These are phyloP conservation scores for Diaphora mendica DNA, from an alignment of 2,888 invertebrate species.

Conservation along the genomic window DNA sequence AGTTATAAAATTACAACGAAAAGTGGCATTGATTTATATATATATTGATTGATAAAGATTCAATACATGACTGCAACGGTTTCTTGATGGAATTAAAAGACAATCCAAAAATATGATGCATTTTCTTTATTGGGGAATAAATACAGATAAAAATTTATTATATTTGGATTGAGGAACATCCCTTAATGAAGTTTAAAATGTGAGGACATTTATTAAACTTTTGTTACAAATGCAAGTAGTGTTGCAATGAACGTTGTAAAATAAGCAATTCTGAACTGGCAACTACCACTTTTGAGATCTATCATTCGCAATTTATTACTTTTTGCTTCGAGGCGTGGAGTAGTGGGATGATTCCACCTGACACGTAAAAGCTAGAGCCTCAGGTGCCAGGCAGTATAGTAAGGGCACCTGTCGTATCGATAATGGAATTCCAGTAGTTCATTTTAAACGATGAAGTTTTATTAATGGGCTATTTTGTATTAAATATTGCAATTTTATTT, in stretches of 20 bases:
- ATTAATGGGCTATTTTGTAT: not conserved
- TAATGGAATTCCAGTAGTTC: conserved; percentile 22
- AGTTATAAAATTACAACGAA: too few relatives aligned
- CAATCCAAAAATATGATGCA: too few relatives aligned
- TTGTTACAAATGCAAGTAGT: too few relatives aligned
- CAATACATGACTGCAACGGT: too few relatives aligned
- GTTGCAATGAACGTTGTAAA: not conserved
- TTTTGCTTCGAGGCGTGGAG: conserved; percentile 17
- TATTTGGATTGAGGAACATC: too few relatives aligned
- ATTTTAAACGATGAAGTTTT: not conserved
- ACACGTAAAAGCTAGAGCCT: conserved; percentile 41
- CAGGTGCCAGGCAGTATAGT: conserved; percentile 30
- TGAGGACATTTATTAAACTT: not conserved
- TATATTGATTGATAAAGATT: too few relatives aligned
- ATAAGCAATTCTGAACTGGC: not conserved
- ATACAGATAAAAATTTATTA: too few relatives aligned
- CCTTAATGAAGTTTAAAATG: too few relatives aligned
- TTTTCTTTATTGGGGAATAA: too few relatives aligned
- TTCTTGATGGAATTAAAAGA: too few relatives aligned
- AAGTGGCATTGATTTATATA: too few relatives aligned
- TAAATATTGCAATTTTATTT: not conserved
- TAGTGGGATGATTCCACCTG: conserved; percentile 30
- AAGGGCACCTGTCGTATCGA: conserved; percentile 25
- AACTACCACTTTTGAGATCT: not conserved
- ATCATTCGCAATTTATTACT: conserved; percentile 15